A percentile compares a stretch with the other conserved stretches of the same genome.
phyloP scores from a whole-genome alignment of 64 coral and sea anemone species.

The Anthopleura sola region DNA sequence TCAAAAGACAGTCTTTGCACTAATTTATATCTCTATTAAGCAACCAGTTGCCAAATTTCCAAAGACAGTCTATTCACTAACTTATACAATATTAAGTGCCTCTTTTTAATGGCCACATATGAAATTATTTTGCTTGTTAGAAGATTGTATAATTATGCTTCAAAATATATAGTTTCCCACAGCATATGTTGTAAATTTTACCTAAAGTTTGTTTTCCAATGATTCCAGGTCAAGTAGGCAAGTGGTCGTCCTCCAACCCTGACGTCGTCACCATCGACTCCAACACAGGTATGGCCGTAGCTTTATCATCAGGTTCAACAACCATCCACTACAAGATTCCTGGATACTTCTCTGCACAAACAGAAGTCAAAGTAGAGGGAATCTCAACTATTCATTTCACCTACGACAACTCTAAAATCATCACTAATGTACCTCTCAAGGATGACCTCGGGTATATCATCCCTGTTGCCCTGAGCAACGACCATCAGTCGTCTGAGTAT shows the following conservation, averaged over 20 bases:
- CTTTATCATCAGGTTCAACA: slow-evolving; percentile 64
- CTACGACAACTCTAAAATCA: slow-evolving; percentile 19
- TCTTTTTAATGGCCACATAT: too few species aligned
- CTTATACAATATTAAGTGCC: too few species aligned
- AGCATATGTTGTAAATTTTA: too few species aligned
- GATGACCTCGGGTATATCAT: slow-evolving; percentile 65
- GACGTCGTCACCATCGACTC: slow-evolving; percentile 63
- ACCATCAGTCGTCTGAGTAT: slow-evolving; percentile 7
- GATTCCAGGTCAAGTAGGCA: slow-evolving; percentile 58
- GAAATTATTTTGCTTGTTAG: too few species aligned
- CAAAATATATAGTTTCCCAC: too few species aligned
- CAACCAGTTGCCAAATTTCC: too few species aligned
- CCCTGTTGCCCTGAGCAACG: slow-evolving; percentile 52
- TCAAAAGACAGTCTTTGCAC: too few species aligned
- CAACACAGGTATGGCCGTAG: slow-evolving; percentile 65
- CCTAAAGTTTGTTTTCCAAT: background rate
- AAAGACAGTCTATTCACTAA: too few species aligned
- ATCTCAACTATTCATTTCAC: slow-evolving; percentile 50
- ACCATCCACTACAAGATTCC: slow-evolving; percentile 75
- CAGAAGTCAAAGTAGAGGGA: slow-evolving; percentile 72
- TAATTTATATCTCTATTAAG: too few species aligned
- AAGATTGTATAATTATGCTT: too few species aligned
- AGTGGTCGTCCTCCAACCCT: slow-evolving; percentile 78
- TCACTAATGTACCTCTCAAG: slow-evolving; percentile 59
- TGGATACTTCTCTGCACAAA: slow-evolving; percentile 64